A percentile compares a stretch with the other conserved stretches of the same genome.
These are phyloP conservation scores for Schizothorax lantsangensis DNA, from an alignment of 2,797 vertebrate species.

Conservation along the genomic window DNA sequence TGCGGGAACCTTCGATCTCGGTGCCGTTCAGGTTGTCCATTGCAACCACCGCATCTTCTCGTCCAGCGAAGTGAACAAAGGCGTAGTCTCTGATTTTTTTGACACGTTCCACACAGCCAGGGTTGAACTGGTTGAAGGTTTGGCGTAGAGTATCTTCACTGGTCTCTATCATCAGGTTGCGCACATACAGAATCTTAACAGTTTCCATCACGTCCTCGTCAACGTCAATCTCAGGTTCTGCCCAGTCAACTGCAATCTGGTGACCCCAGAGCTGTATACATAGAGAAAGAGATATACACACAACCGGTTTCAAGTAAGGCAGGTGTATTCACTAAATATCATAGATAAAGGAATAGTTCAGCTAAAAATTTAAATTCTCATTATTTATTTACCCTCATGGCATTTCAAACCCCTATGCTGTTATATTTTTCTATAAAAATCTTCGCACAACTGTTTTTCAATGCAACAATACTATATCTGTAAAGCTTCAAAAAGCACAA, in stretches of 20 bases:
- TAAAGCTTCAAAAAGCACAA: not conserved
- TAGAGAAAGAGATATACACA: not conserved
- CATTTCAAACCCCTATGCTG: not conserved
- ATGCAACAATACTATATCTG: not conserved
- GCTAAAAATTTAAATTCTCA: not conserved
- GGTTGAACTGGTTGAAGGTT: conserved; percentile 95
- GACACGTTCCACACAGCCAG: conserved; percentile 94
- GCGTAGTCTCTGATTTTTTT: conserved; percentile 99
- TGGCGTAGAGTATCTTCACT: conserved; percentile 91
- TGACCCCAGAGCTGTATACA: conserved; percentile 92
- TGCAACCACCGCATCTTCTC: conserved; percentile 94
- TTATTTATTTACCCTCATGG: not conserved
- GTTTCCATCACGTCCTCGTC: conserved; percentile 99
- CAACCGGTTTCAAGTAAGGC: not conserved
- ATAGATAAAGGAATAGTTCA: not conserved
- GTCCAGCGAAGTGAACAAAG: conserved; percentile 94
- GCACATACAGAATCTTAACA: conserved; percentile 97
- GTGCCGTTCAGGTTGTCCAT: conserved; percentile 96
- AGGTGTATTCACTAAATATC: not conserved
- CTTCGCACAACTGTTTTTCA: not conserved
- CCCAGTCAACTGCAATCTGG: conserved; percentile 99
- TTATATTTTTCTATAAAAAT: not conserved
- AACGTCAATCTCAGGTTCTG: conserved; percentile 97
- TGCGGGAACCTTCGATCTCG: conserved; percentile 94
- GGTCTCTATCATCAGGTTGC: conserved; percentile 99